Percentiles rank a stretch among this genome's conserved stretches.
These are phyloP conservation scores for Drosophila pandora DNA, from an alignment of 1,140 invertebrate genomes.

Conservation along the genomic window DNA sequence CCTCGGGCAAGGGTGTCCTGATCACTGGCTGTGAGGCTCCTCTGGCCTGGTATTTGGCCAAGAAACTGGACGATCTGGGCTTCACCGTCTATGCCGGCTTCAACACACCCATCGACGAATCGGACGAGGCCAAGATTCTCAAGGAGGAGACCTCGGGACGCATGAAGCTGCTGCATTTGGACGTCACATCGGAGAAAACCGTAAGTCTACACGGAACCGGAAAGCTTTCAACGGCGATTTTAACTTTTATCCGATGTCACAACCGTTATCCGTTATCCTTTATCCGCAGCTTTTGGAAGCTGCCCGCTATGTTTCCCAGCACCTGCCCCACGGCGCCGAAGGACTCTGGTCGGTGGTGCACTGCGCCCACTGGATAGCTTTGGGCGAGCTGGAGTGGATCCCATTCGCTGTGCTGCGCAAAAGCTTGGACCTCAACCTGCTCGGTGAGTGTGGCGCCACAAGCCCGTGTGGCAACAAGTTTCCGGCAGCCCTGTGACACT, in stretches of 20 bases:
- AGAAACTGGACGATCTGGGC: conserved; percentile 90
- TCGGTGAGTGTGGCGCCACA: conserved; percentile 84
- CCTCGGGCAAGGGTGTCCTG: conserved; percentile 91
- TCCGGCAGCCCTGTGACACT: not conserved
- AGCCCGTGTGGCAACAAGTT: not conserved
- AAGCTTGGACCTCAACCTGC: conserved; percentile 90
- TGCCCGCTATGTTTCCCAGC: conserved; percentile 89
- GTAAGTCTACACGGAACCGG: conserved; percentile 68
- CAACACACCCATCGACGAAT: conserved; percentile 86
- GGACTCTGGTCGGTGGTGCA: conserved; percentile 95
- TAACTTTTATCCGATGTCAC: conserved; percentile 23
- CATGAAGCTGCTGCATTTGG: conserved; percentile 89
- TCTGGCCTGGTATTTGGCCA: conserved; percentile 90
- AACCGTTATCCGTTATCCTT: not conserved
- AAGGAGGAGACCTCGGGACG: conserved; percentile 90
- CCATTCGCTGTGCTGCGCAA: conserved; percentile 89
- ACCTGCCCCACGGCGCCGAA: conserved; percentile 90
- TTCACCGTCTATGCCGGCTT: conserved; percentile 93
- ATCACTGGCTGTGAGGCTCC: conserved; percentile 94
- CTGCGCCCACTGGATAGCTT: conserved; percentile 93
- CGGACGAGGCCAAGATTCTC: conserved; percentile 88
- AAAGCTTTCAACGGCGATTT: conserved; percentile 21
- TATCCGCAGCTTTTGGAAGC: conserved; percentile 87
- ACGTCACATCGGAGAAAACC: conserved; percentile 89
- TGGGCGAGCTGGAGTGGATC: conserved; percentile 95